phyloP scores from a whole-genome alignment of 2,113 vertebrate genomes.

The Tyto alba region DNA sequence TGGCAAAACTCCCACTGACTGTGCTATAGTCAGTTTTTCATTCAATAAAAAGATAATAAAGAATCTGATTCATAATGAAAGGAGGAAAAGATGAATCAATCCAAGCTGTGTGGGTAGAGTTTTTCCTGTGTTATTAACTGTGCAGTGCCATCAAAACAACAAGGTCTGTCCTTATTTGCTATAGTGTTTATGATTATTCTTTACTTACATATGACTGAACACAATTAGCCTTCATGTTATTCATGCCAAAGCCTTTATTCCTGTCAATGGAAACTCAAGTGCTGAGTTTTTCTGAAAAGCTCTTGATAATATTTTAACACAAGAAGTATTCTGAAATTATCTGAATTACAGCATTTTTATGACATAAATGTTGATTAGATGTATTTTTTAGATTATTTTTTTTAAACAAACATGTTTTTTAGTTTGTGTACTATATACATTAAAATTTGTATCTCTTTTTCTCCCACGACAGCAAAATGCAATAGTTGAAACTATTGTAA shows the following conservation, averaged over 20 bases:
- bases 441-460: background rate
- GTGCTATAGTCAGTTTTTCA: background rate
- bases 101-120: background rate
- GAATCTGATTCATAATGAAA: background rate
- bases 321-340: background rate
- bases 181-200: background rate
- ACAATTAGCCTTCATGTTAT: background rate
- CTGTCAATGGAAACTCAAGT: background rate
- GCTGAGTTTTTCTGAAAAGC: background rate
- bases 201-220: background rate
- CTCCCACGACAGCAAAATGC: background rate
- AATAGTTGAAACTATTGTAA: background rate
- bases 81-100: conserved; percentile 25
- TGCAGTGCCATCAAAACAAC: background rate
- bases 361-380: background rate
- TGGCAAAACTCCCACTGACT: background rate
- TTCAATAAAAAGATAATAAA: conserved; percentile 19
- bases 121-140: background rate
- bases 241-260: background rate
- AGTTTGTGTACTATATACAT: background rate
- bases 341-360: background rate
- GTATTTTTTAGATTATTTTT: background rate
- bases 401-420: background rate
- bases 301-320: background rate
- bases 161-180: background rate